These are phyloP conservation scores for Tetrax tetrax DNA, from an alignment of 2,113 vertebrate species.

Conservation along the genomic window DNA sequence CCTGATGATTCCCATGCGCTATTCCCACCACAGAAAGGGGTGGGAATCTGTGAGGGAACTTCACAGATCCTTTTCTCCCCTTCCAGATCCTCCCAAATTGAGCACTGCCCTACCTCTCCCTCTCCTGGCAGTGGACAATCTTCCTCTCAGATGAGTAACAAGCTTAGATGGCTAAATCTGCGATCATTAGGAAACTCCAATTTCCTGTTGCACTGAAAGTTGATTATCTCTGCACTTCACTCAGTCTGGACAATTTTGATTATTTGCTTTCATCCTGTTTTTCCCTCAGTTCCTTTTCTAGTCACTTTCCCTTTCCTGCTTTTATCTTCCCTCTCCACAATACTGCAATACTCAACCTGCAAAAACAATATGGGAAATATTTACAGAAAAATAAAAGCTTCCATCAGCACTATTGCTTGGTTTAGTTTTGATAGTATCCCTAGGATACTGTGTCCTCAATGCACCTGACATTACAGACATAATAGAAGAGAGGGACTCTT, in stretches of 20 bases:
- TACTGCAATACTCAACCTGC: not conserved
- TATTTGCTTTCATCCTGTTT: slow-evolving; percentile 13
- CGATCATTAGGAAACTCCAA: not conserved
- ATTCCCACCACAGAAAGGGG: not conserved
- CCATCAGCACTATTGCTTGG: not conserved
- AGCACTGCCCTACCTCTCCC: not conserved
- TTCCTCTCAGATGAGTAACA: not conserved
- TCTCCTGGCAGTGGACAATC: not conserved
- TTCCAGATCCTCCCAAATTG: not conserved
- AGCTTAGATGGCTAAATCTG: not conserved
- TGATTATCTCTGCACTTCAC: not conserved
- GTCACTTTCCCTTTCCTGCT: not conserved
- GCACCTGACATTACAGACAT: not conserved
- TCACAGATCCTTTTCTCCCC: not conserved
- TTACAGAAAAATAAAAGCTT: slow-evolving; percentile 17
- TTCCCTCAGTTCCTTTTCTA: not conserved
- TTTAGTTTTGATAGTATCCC: not conserved
- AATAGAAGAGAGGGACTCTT: not conserved
- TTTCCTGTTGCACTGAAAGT: not conserved
- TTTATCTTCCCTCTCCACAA: not conserved
- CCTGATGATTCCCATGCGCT: not conserved
- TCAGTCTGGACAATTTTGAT: not conserved
- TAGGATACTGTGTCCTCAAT: not conserved
- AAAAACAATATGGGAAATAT: not conserved
- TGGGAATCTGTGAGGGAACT: not conserved